Percentiles rank a stretch among this genome's conserved stretches.
Conservation (phyloP, 2,113 vertebrate species). For the Sarotherodon lohbergeri region DNA sequence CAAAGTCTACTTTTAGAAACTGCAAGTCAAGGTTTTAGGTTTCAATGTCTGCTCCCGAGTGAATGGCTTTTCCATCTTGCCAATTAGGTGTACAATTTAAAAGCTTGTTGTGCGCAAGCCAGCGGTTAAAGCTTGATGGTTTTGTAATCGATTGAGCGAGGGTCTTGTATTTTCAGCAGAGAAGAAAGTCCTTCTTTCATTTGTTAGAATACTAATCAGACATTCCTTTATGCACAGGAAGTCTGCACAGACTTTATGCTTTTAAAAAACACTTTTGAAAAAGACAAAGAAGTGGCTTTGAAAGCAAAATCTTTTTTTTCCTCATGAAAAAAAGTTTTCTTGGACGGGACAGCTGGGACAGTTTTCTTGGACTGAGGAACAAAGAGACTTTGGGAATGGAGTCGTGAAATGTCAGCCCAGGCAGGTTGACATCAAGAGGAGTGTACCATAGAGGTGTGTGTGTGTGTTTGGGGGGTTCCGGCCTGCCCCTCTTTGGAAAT, state of each 20-base stretch:
- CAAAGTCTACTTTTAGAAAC: conserved; percentile 78
- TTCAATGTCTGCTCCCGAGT: conserved; percentile 62
- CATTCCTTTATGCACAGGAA: not conserved
- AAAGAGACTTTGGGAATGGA: conserved; percentile 27
- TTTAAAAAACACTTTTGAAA: not conserved
- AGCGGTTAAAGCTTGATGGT: not conserved
- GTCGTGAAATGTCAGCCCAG: conserved; percentile 41
- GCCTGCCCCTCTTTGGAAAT: conserved; percentile 38
- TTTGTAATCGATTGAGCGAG: not conserved
- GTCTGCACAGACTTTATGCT: not conserved
- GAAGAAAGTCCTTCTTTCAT: not conserved
- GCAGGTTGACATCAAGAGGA: conserved; percentile 9
- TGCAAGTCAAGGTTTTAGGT: conserved; percentile 77
- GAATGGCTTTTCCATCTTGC: conserved; percentile 70
- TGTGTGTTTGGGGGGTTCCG: conserved; percentile 19
- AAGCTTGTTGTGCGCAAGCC: conserved; percentile 11
- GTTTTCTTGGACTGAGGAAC: conserved; percentile 8
- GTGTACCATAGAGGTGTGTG: not conserved
- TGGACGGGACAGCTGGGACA: not conserved
- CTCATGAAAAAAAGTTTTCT: not conserved
- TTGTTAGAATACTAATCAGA: not conserved
- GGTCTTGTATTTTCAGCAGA: not conserved
- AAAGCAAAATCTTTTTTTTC: not conserved
- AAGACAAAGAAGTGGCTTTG: not conserved
- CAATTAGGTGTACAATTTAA: conserved; percentile 55